phyloP scores from a whole-genome alignment of 2,888 invertebrate genomes.

The Xylophagus ater region DNA sequence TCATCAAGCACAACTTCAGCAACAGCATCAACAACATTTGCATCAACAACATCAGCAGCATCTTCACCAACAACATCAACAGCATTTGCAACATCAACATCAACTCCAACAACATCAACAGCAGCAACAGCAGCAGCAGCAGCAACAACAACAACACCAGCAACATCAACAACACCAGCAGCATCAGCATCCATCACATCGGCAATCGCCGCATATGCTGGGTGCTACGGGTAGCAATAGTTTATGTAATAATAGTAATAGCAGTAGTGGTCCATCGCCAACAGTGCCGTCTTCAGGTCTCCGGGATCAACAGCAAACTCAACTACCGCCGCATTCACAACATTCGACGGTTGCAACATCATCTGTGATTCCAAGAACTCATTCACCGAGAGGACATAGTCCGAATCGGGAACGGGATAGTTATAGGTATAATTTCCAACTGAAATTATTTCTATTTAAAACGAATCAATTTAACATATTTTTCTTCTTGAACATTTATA shows the following conservation, averaged over 20 bases:
- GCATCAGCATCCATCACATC: slow-evolving; percentile 13
- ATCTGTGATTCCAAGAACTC: slow-evolving; percentile 46
- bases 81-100: neutral
- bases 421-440: slow-evolving; percentile 54
- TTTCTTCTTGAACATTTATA: slow-evolving; percentile 30
- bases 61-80: neutral
- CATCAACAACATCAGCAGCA: slow-evolving; percentile 9
- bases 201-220: slow-evolving; percentile 22
- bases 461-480: neutral
- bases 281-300: slow-evolving; percentile 19
- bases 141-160: slow-evolving; percentile 21
- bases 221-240: slow-evolving; percentile 15
- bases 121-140: slow-evolving; percentile 9
- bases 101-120: slow-evolving; percentile 14
- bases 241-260: slow-evolving; percentile 16
- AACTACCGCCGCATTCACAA: slow-evolving; percentile 25
- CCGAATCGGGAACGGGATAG: slow-evolving; percentile 72
- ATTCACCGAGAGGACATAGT: slow-evolving; percentile 68
- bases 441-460: slow-evolving; percentile 13
- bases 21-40: slow-evolving; percentile 9
- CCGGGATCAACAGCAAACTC: slow-evolving; percentile 24
- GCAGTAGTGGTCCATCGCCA: slow-evolving; percentile 18
- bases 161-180: slow-evolving; percentile 11
- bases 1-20: slow-evolving; percentile 18
- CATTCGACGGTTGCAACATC: slow-evolving; percentile 29